Evolutionary conservation across 2,797 vertebrate genomes (phyloP), one percentile per base, ranked within the genome.

Genomic region (Acestrorhynchus altus): DNA sequence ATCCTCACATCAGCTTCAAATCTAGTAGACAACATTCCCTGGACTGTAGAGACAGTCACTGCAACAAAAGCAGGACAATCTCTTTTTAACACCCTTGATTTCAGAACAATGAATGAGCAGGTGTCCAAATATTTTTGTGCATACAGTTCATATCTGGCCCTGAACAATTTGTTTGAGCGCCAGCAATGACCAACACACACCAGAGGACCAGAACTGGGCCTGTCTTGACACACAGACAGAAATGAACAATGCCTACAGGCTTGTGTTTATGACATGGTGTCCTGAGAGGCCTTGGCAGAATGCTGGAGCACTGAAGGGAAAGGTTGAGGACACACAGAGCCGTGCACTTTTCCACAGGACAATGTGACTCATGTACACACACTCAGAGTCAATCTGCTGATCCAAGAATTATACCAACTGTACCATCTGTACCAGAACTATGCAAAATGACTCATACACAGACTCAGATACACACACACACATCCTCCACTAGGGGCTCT

Each of bases 351-450:
- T 8, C 15, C 22, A 44, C 64, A 69, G 31, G 57, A 60, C 44
- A 77, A 42, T 51, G 51, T 49, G 67, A 69, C 44, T 69, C 66
- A 26, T n/a, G n/a, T n/a, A 24, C 20, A 39, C 42, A 66, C 59
- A 20, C 46, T 40, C 65, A 76, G 46, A 61, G 56, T 69, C 54
- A 69, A 59, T 70, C 65, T 26, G 89, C 85, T 54, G 83, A 87
- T 77, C 54, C 65, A 57, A 26, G 87, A 90, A 89, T 89, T 86
- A 85, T 78, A 89, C 83, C 75, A 85, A 84, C 76, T 86, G 88
- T 83, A 83, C 84, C 86, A 86, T 77, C 72, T 74, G 74, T 44
- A 63, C 60, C 13, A 15, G 46, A 80, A 52, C 49, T 66, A 46
- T n/a, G 12, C 18, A 60, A 26, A 35, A 59, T 57, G 7, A 52